Base-by-base conservation (phyloP, 2,888 invertebrate species). In the Digitonthophagus gazella region DNA sequence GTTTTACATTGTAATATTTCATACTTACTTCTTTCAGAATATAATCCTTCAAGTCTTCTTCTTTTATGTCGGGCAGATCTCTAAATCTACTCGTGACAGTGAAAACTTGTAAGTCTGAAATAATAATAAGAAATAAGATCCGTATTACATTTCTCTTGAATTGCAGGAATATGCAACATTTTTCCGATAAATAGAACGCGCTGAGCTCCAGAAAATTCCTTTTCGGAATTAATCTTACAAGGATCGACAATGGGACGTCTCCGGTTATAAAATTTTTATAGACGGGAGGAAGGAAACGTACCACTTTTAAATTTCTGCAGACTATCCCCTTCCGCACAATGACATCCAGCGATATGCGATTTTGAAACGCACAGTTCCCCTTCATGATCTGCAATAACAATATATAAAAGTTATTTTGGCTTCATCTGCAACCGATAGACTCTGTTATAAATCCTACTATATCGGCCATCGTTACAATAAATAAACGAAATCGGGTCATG, bases 361-460 rank as follows among this genome's bases (percentile, higher is more conserved):
- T 44, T 44, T 44, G 28, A 44, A 5, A 84, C 81, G 74, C 86
- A 86, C 69, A 83, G 80, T 74, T 86, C 86, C 15, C 78, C 81
- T 14, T 79, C 78, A 73, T 85, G 85, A 66, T 82, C 85, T 85
- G 79, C 28, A 77, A 79, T 73, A 71, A 74, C 72, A 71, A 67
- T 28, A 44, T n/a, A n/a, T n/a, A 44, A 44, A 44, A 8, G 2
- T 22, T n/a, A n/a, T n/a, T n/a, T n/a, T n/a, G n/a, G n/a, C 11
- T 16, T 18, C 61, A 5, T 18, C 5, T 16, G 61, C 16, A 5
- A 18, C 61, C 15, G 18, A 44, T 44, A 44, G 6, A 44, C n/a
- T 44, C 28, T 8, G 28, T 3, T 44, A 44, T 44, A 44, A 44
- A 44, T 44, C 28, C 28, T 5, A 44, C 28, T 11, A 44, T 8